Conservation (phyloP, 1,140 invertebrate genomes). For the Bathynomus jamesi region DNA sequence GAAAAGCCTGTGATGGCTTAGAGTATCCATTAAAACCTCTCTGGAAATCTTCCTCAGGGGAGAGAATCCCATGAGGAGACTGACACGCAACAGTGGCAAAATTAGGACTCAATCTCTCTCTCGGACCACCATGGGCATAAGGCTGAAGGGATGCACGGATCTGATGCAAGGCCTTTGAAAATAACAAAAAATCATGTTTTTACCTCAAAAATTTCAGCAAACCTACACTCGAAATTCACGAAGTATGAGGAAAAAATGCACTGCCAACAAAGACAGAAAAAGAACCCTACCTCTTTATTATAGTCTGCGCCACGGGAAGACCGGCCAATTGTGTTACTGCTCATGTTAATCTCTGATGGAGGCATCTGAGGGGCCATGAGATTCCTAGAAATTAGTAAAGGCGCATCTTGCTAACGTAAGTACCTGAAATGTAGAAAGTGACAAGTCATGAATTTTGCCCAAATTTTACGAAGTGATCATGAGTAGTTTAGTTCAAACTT, state of each 20-base stretch:
- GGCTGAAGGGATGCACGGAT: slow-evolving; percentile 33
- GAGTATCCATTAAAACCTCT: slow-evolving; percentile 24
- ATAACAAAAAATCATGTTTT: neutral
- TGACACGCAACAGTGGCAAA: slow-evolving; percentile 20
- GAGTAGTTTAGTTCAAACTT: too few species aligned
- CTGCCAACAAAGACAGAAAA: neutral
- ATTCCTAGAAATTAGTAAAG: slow-evolving; percentile 14
- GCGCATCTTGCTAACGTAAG: slow-evolving; percentile 23
- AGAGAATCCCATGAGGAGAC: slow-evolving; percentile 8
- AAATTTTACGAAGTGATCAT: too few species aligned
- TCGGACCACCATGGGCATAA: slow-evolving; percentile 31
- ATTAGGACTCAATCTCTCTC: slow-evolving; percentile 33
- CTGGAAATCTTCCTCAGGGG: slow-evolving; percentile 16
- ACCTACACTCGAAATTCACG: neutral
- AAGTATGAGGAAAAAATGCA: neutral
- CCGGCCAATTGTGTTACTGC: slow-evolving; percentile 30
- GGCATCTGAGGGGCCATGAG: slow-evolving; percentile 33
- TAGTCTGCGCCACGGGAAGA: slow-evolving; percentile 23
- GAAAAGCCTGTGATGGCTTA: slow-evolving; percentile 42
- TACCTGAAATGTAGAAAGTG: too few species aligned
- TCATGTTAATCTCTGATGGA: slow-evolving; percentile 26
- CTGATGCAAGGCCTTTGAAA: slow-evolving; percentile 31
- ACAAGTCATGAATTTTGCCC: too few species aligned
- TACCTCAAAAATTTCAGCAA: neutral
- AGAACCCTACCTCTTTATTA: slow-evolving; percentile 24